These are phyloP conservation scores for Rhamphomyia laevipes DNA, from an alignment of 2,888 invertebrate species.

Conservation along the genomic window DNA sequence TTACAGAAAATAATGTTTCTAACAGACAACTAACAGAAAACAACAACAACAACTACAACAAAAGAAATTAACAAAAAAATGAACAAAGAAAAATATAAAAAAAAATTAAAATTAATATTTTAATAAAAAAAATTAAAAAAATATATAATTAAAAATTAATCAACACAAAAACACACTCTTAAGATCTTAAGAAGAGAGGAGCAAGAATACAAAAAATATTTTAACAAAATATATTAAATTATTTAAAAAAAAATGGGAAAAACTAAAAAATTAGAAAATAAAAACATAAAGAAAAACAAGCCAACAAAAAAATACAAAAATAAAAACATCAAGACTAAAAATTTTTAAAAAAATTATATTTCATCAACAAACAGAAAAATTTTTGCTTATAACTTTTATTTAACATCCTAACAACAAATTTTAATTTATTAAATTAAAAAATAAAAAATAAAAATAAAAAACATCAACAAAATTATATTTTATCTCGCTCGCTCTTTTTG, in stretches of 20 bases:
- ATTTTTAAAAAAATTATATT: constrained; percentile 11
- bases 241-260: constrained; percentile 10
- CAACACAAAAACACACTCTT: constrained; percentile 7
- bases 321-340: constrained; percentile 4
- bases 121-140: constrained; percentile 16
- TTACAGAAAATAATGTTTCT: no score
- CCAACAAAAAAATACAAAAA: no score
- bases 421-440: no score
- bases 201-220: not conserved
- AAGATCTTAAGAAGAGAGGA: constrained; percentile 1
- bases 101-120: constrained; percentile 12
- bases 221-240: constrained; percentile 6
- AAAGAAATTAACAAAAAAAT: not conserved
- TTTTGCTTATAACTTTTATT: no score
- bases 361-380: constrained; percentile 15
- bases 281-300: constrained; percentile 3
- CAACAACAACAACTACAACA: constrained; percentile 13
- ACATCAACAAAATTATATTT: constrained; percentile 13
- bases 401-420: no score
- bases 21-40: constrained; percentile 10
- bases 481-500: not conserved
- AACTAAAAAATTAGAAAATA: constrained; percentile 14
- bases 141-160: constrained; percentile 1
- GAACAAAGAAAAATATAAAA: constrained; percentile 37
- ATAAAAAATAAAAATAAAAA: constrained; percentile 7